phyloP scores from a whole-genome alignment of 2,888 invertebrate species.

The Cryptocephalus primarius region DNA sequence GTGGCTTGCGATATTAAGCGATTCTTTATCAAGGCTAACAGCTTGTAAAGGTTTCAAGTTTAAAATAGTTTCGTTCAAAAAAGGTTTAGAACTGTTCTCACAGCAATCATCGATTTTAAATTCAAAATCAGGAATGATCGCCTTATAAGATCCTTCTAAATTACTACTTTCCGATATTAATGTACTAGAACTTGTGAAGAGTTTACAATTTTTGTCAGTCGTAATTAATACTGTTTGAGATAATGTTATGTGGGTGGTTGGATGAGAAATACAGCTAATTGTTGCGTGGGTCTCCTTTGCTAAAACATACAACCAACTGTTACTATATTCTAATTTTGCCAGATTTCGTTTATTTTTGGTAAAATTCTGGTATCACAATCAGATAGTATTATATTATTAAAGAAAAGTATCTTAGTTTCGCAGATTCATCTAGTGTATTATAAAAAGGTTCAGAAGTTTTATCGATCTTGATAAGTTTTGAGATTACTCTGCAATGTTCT shows the following conservation, averaged over 20 bases:
- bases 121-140: too few species aligned
- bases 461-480: not conserved
- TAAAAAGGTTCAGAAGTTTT: not conserved
- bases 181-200: not conserved
- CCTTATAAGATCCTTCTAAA: too few species aligned
- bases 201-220: not conserved
- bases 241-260: not conserved
- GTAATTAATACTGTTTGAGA: not conserved
- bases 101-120: too few species aligned
- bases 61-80: too few species aligned
- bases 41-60: too few species aligned
- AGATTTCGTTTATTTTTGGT: not conserved
- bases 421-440: not conserved
- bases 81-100: too few species aligned
- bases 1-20: too few species aligned
- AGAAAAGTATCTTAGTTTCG: constrained; percentile 2
- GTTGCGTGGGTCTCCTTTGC: not conserved
- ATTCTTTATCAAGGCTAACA: too few species aligned
- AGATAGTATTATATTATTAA: not conserved
- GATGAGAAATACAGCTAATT: not conserved
- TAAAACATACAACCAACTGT: constrained; percentile 2
- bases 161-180: not conserved
- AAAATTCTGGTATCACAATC: constrained; percentile 2
- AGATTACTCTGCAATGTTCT: not conserved
- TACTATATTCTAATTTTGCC: constrained; percentile 1